A percentile compares a stretch with the other conserved stretches of the same genome.
Conservation (phyloP, 2,888 invertebrate genomes). For the Drosophila eohydei region DNA sequence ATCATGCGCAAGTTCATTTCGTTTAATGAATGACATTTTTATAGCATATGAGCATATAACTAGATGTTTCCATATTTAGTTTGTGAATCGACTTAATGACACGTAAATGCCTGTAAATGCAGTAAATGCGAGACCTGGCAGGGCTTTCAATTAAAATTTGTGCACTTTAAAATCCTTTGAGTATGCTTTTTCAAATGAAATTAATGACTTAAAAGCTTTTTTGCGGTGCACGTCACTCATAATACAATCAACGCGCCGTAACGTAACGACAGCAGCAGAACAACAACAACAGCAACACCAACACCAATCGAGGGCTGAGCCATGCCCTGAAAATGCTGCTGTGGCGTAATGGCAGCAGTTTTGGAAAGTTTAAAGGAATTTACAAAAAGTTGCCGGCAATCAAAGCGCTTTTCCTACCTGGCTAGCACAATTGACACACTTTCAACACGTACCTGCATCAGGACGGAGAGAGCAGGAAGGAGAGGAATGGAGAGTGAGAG, state of each 20-base stretch:
- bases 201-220: conserved; percentile 83
- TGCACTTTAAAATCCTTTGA: conserved; percentile 77
- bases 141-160: conserved; percentile 50
- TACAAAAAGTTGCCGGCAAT: conserved; percentile 60
- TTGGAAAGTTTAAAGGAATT: conserved; percentile 59
- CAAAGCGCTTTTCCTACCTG: conserved; percentile 50
- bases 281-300: conserved; percentile 23
- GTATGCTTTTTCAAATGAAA: conserved; percentile 61
- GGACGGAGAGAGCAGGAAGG: conserved; percentile 1
- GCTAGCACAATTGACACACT: conserved; percentile 42
- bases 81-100: conserved; percentile 27
- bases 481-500: neutral
- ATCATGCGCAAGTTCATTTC: conserved; percentile 56
- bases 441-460: conserved; percentile 48
- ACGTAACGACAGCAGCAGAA: conserved; percentile 37
- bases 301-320: conserved; percentile 19
- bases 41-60: neutral
- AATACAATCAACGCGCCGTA: conserved; percentile 73
- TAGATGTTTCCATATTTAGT: neutral
- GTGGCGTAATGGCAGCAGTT: conserved; percentile 47
- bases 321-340: conserved; percentile 33
- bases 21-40: conserved; percentile 38
- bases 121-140: conserved; percentile 6
- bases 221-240: conserved; percentile 80
- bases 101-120: conserved; percentile 12